These are phyloP conservation scores for Rhyacichthys aspro DNA, from an alignment of 2,797 vertebrate species.

Conservation along the genomic window DNA sequence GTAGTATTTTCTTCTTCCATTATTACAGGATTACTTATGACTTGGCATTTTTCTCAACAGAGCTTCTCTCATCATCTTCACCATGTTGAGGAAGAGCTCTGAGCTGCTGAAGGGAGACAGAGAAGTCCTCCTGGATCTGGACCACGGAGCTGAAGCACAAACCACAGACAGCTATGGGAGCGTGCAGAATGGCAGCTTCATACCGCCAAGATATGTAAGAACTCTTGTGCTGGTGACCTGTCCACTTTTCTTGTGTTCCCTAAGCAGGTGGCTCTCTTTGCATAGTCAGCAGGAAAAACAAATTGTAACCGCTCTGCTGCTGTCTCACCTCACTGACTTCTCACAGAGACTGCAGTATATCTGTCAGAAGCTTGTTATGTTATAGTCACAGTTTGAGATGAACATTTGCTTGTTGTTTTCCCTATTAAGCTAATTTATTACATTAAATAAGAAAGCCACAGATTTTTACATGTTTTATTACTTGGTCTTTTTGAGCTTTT, in stretches of 20 bases:
- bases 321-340: slow-evolving; percentile 29
- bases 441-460: no score
- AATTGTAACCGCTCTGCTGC: background rate
- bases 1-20: background rate
- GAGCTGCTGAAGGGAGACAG: slow-evolving; percentile 72
- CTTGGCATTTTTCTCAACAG: slow-evolving; percentile 5
- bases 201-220: slow-evolving; percentile 79
- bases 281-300: background rate
- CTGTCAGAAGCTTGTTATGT: slow-evolving; percentile 3
- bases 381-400: background rate
- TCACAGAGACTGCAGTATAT: slow-evolving; percentile 24
- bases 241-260: slow-evolving; percentile 3
- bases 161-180: slow-evolving; percentile 75
- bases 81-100: slow-evolving; percentile 76
- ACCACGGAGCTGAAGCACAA: slow-evolving; percentile 61
- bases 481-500: no score
- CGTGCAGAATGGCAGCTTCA: slow-evolving; percentile 74
- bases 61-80: slow-evolving; percentile 10
- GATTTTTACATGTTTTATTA: no score
- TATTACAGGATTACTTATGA: no score
- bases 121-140: slow-evolving; percentile 78
- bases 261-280: slow-evolving; percentile 7
- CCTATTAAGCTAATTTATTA: background rate
- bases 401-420: background rate
- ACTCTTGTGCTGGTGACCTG: background rate